Conservation (phyloP, 1,140 invertebrate species). For the Pogonomyrmex californicus region DNA sequence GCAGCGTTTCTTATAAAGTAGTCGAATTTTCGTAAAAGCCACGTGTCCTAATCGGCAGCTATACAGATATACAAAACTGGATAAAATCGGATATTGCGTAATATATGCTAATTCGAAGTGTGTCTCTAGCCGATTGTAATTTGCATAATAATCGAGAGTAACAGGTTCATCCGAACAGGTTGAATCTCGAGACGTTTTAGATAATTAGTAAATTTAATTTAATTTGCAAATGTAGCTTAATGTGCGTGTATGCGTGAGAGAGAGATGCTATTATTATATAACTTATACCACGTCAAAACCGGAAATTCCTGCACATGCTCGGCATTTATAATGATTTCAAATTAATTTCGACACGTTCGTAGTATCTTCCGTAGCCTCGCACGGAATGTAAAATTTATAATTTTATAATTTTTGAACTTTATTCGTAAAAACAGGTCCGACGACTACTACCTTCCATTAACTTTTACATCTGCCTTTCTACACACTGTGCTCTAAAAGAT, state of each 20-base stretch:
- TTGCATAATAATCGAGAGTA: slow-evolving; percentile 30
- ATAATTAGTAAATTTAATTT: slow-evolving; percentile 28
- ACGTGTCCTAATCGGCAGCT: neutral
- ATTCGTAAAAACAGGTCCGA: slow-evolving; percentile 8
- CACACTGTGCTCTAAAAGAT: neutral
- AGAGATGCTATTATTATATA: neutral
- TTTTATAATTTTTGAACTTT: neutral
- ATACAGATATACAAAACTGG: neutral
- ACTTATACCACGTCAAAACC: neutral
- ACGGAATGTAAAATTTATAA: neutral
- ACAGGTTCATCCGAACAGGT: neutral
- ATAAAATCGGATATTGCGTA: slow-evolving; percentile 48
- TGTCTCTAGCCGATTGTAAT: slow-evolving; percentile 15
- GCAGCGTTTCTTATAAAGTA: slow-evolving; percentile 11
- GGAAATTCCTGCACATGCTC: neutral
- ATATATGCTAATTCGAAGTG: slow-evolving; percentile 32
- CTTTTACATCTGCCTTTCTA: slow-evolving; percentile 18
- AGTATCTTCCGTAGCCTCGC: neutral
- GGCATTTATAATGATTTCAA: neutral
- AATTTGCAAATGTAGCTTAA: neutral
- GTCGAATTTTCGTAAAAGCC: slow-evolving; percentile 23
- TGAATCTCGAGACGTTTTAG: neutral
- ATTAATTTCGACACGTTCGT: neutral
- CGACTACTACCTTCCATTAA: slow-evolving; percentile 32
- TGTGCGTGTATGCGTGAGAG: neutral